Conservation (phyloP, 2,113 vertebrate species). For the Rana temporaria region DNA sequence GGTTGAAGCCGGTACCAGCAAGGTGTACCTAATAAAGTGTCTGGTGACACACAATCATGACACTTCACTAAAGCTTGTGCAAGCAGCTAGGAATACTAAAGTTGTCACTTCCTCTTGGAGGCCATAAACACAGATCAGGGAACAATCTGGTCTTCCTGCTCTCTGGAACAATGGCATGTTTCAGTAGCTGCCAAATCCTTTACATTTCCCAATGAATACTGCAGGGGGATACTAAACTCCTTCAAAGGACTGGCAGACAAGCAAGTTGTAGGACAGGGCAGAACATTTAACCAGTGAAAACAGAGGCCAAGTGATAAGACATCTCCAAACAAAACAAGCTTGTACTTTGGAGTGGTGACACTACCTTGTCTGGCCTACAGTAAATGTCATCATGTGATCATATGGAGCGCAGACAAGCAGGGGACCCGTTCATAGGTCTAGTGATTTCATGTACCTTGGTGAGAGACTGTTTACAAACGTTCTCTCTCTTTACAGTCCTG, state of each 20-base stretch:
- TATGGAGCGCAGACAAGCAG: no score
- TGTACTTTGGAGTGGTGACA: not conserved
- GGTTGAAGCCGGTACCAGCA: no score
- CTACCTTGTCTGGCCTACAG: not conserved
- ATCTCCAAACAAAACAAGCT: slow-evolving; percentile 4
- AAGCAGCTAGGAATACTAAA: not conserved
- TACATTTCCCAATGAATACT: not conserved
- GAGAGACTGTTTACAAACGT: no score
- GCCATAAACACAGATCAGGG: not conserved
- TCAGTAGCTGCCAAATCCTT: slow-evolving; percentile 25
- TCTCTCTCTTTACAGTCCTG: no score
- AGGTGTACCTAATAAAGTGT: no score
- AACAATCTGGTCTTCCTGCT: slow-evolving; percentile 28
- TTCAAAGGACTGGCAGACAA: not conserved
- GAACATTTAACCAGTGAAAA: no score
- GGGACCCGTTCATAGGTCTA: no score
- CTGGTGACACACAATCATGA: not conserved
- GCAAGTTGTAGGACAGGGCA: not conserved
- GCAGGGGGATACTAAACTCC: not conserved
- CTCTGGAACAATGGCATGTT: slow-evolving; percentile 14
- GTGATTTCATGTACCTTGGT: no score
- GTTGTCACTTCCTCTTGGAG: slow-evolving; percentile 2
- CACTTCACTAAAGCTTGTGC: not conserved
- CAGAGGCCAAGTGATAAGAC: no score
- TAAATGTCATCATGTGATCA: not conserved